Evolutionary conservation across 2,888 invertebrate species (phyloP), one percentile per base, ranked within the genome.

Genomic region (Chouioia cunea): DNA sequence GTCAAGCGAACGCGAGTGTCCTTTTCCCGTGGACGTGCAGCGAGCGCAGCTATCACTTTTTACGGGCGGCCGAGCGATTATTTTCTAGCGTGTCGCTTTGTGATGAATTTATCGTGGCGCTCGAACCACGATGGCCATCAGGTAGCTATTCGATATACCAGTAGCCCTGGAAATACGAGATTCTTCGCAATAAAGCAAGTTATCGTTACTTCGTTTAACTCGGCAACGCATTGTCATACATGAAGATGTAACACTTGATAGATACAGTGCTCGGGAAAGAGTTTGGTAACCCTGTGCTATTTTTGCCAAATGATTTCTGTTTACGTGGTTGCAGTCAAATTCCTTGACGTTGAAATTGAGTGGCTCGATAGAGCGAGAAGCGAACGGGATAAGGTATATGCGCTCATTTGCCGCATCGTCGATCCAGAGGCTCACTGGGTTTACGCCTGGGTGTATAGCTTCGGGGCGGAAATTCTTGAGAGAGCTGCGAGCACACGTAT

Each of bases 81-180:
- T 67, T 71, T 59, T 60, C 57, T 62, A 57, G 52, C 50, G 48
- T 16, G 36, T 44, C 60, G 43, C 46, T 14, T 23, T 59, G 44
- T 63, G 67, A 75, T 73, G 74, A 74, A 80, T 79, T 74, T 80
- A 81, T 81, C 81, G 74, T 73, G 74, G 78, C 77, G 76, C 73
- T 80, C 81, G 80, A 10, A n/a, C n/a, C 80, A 80, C 79, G 79
- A 78, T 75, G 67, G 74, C 73, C 71, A 74, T 71, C 74, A 77
- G 77, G 79, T 75, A 68, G 62, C 47, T 63, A 74, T 75, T 75
- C 75, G 76, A 76, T 73, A 76, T 60, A 44, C 18, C 43, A 12
- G 44, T 15, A 47, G 56, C 48, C 20, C 47, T 22, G 46, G 50
- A 50, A 56, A 72, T 71, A 69, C 74, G 68, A 73, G 73, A 75